These are phyloP conservation scores for Trichoplusia ni DNA, from an alignment of 1,140 invertebrate genomes.

Conservation along the genomic window DNA sequence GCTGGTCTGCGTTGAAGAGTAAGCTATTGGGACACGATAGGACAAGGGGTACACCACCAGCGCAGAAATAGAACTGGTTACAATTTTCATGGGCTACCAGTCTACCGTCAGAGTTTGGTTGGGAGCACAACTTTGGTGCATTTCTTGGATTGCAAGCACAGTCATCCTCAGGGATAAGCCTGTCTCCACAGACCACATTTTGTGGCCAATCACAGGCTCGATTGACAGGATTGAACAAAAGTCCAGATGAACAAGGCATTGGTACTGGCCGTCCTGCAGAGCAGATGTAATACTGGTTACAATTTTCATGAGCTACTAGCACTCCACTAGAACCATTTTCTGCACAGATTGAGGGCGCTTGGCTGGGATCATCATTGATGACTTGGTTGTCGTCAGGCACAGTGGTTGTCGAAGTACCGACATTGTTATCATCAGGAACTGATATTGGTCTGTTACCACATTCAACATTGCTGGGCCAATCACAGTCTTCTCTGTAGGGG, in stretches of 20 bases:
- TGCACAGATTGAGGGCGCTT: conserved; percentile 24
- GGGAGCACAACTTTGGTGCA: conserved; percentile 10
- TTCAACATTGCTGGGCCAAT: conserved; percentile 80
- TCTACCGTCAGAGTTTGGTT: conserved; percentile 3
- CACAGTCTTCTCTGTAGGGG: conserved; percentile 32
- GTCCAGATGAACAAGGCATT: conserved; percentile 25
- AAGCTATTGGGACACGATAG: background rate
- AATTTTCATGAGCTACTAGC: conserved; percentile 34
- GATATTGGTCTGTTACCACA: conserved; percentile 33
- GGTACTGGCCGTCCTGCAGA: conserved; percentile 28
- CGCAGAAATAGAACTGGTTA: conserved; percentile 24
- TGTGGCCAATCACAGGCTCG: conserved; percentile 75
- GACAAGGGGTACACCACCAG: background rate
- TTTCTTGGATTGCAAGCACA: conserved; percentile 28
- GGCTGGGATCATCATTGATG: conserved; percentile 1
- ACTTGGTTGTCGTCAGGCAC: background rate
- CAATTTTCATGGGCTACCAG: conserved; percentile 21
- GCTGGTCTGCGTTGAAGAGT: background rate
- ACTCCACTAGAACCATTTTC: conserved; percentile 32
- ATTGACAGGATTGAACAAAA: conserved; percentile 47
- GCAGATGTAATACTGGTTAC: conserved; percentile 35
- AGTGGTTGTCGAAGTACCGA: no score
- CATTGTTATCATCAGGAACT: background rate
- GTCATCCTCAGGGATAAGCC: conserved; percentile 24
- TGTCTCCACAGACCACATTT: conserved; percentile 66